Conservation (phyloP, 1,140 invertebrate species). For the Zophobas atratus region DNA sequence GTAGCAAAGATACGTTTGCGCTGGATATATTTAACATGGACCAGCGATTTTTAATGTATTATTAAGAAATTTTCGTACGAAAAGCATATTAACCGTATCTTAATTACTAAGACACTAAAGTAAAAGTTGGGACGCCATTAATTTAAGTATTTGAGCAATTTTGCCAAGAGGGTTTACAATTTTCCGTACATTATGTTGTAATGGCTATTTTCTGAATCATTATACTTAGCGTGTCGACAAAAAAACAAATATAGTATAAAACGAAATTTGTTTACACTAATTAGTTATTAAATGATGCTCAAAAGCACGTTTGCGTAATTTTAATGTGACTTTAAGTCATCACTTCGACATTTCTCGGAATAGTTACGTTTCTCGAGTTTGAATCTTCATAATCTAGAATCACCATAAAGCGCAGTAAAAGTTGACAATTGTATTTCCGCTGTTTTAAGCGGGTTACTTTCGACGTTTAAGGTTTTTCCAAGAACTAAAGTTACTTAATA, state of each 20-base stretch:
- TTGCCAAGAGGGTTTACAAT: constrained; percentile 30
- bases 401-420: too few species aligned
- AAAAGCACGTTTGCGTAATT: too few species aligned
- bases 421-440: too few species aligned
- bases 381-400: too few species aligned
- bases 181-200: constrained; percentile 14
- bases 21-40: constrained; percentile 49
- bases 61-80: not conserved
- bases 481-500: too few species aligned
- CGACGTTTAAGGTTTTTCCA: too few species aligned
- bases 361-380: too few species aligned
- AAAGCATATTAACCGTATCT: not conserved
- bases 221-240: not conserved
- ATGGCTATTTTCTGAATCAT: constrained; percentile 24
- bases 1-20: not conserved
- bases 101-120: constrained; percentile 9
- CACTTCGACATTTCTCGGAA: too few species aligned
- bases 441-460: too few species aligned
- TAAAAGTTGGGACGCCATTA: constrained; percentile 32
- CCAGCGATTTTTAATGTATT: constrained; percentile 17
- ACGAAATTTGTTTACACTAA: too few species aligned
- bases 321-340: too few species aligned
- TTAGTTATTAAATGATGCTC: too few species aligned
- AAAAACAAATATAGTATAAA: not conserved
- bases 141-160: constrained; percentile 34